These are phyloP conservation scores for Nomia melanderi DNA, from an alignment of 1,140 invertebrate species.

Conservation along the genomic window DNA sequence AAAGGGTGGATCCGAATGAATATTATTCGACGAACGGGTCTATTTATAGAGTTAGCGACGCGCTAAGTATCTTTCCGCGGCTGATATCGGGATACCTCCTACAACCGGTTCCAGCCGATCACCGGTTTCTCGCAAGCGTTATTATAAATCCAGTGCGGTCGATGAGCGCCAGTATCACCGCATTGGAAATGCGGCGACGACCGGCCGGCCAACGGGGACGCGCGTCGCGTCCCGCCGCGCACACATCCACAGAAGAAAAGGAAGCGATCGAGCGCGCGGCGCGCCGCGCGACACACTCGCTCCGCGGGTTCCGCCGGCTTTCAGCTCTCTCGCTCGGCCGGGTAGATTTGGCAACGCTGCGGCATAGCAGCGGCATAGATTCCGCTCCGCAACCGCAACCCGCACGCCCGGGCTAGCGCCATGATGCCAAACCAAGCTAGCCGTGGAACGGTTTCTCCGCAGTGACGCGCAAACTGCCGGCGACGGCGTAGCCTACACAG, in stretches of 20 bases:
- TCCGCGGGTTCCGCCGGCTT: conserved; percentile 50
- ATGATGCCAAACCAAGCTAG: conserved; percentile 55
- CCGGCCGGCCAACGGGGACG: conserved; percentile 2
- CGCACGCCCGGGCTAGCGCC: conserved; percentile 65
- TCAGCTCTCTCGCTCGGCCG: conserved; percentile 19
- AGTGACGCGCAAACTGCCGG: conserved; percentile 72
- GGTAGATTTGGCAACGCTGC: conserved; percentile 61
- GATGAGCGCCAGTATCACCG: conserved; percentile 22
- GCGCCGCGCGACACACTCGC: not conserved
- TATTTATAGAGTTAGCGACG: conserved; percentile 25
- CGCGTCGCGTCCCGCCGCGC: not conserved
- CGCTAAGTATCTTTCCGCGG: not conserved
- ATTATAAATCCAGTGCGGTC: conserved; percentile 42
- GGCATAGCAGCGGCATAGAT: conserved; percentile 69
- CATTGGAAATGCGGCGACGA: conserved; percentile 29
- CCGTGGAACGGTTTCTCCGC: conserved; percentile 74
- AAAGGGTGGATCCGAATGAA: no score
- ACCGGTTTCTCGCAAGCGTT: conserved; percentile 29
- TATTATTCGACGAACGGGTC: not conserved
- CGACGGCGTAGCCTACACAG: conserved; percentile 46
- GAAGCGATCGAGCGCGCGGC: conserved; percentile 6
- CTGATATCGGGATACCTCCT: conserved; percentile 4
- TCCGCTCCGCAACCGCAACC: conserved; percentile 76
- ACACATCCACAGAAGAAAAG: conserved; percentile 13
- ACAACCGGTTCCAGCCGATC: conserved; percentile 42